Conservation (phyloP, 2,888 invertebrate genomes). For the Crioceris asparagi region DNA sequence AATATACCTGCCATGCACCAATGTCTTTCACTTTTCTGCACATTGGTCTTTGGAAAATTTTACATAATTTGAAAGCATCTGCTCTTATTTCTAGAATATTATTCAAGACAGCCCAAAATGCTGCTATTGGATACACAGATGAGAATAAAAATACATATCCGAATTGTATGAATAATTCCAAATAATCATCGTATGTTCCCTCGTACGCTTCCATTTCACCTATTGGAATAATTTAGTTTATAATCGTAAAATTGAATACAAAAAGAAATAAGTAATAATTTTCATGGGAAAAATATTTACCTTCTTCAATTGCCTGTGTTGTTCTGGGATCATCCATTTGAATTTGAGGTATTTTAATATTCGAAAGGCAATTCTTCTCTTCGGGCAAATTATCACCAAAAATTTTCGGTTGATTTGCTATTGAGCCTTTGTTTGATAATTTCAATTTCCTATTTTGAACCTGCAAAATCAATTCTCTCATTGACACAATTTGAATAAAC, state of each 20-base stretch:
- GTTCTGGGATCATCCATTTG: slow-evolving; percentile 39
- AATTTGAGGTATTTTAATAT: slow-evolving; percentile 33
- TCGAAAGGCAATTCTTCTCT: slow-evolving; percentile 5
- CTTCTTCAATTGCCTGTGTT: slow-evolving; percentile 35
- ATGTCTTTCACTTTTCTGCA: slow-evolving; percentile 55
- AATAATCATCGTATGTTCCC: slow-evolving; percentile 66
- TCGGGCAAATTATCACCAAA: slow-evolving; percentile 11
- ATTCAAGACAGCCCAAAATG: slow-evolving; percentile 62
- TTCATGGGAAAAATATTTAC: slow-evolving; percentile 2
- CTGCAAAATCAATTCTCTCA: too few species aligned
- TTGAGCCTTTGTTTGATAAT: slow-evolving; percentile 6
- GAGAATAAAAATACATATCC: slow-evolving; percentile 71
- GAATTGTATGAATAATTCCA: slow-evolving; percentile 70
- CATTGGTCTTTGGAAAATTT: slow-evolving; percentile 57
- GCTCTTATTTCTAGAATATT: slow-evolving; percentile 64
- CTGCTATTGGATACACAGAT: slow-evolving; percentile 65
- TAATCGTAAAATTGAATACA: not conserved
- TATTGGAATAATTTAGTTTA: not conserved
- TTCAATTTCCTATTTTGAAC: slow-evolving; percentile 10
- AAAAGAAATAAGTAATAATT: not conserved
- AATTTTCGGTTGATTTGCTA: slow-evolving; percentile 15
- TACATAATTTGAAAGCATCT: slow-evolving; percentile 64
- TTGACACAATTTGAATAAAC: too few species aligned
- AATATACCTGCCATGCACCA: slow-evolving; percentile 64
- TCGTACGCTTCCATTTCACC: slow-evolving; percentile 55